Evolutionary conservation across 2,797 vertebrate species (phyloP), one percentile per base, ranked within the genome.

Genomic region (Tarsius wallacei): DNA sequence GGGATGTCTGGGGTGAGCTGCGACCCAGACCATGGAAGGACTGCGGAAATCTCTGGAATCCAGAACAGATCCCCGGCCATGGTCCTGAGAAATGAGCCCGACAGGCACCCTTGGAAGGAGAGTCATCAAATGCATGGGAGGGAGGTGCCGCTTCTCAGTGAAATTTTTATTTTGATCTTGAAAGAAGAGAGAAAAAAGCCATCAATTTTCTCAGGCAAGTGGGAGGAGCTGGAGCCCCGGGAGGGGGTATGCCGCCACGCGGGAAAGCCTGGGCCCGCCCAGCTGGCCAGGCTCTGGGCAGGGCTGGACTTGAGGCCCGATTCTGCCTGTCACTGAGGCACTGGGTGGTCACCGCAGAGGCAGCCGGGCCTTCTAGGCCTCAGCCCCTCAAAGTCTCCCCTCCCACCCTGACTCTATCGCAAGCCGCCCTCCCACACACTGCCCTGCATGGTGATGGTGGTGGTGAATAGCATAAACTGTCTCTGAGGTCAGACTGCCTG

Each of bases 111-210:
- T 13, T 85, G 33, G 36, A 71, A 64, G n/a, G 83, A 76, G 87
- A 78, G 88, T 21, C 7, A 5, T 42, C 47, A 59, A 85, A 28
- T 33, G 53, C 22, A 31, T 59, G 57, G 59, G 61, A 78, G 8
- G 61, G 53, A 55, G 36, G 73, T 68, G 57, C 33, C 26, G 47
- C 26, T n/a, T n/a, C 61, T 53, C n/a, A 61, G 36, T 47, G 22
- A 87, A 89, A 83, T 53, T 77, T 51, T 14, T 90, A 70, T 87
- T 89, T 76, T 82, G 63, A 81, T 96, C 80, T 63, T 70, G 81
- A 92, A 85, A 96, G 71, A 86, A 95, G n/a, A 17, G 3, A 1
- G 0, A 1, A 11, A 22, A 73, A 24, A 22, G 47, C 49, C 78
- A 31, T 28, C 22, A 74, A 42, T 64, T 83, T 95, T 64, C 76